A percentile compares a stretch with the other conserved stretches of the same genome.
Evolutionary conservation across 2,113 vertebrate genomes (phyloP).

Genomic region (Myocastor coypus): DNA sequence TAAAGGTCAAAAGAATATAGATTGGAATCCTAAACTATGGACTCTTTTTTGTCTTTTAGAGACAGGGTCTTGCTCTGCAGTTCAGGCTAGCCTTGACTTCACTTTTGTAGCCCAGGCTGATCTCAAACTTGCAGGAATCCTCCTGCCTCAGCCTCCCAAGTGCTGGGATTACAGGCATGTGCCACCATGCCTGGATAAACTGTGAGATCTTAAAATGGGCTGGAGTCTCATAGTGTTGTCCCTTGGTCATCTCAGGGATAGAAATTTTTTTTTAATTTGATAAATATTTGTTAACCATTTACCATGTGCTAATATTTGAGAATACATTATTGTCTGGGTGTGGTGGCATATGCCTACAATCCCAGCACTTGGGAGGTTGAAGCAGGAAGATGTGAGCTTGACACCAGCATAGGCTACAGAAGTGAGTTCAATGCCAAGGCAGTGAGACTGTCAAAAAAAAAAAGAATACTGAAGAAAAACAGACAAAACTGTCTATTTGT

Average conservation of each 20-base stretch:
- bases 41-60: neutral
- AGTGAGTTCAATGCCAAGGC: too few relatives aligned
- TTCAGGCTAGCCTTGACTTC: too few relatives aligned
- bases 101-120: too few relatives aligned
- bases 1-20: neutral
- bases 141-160: too few relatives aligned
- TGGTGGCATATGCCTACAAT: too few relatives aligned
- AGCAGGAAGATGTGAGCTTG: too few relatives aligned
- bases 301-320: neutral
- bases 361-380: too few relatives aligned
- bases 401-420: too few relatives aligned
- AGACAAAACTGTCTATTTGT: neutral
- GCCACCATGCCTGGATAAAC: neutral
- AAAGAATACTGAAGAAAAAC: neutral
- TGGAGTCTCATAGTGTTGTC: neutral
- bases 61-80: too few relatives aligned
- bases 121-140: too few relatives aligned
- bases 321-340: neutral
- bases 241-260: neutral
- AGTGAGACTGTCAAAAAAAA: too few relatives aligned
- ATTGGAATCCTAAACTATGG: neutral
- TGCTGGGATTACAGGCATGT: too few relatives aligned
- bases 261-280: neutral
- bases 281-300: neutral
- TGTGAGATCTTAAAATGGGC: neutral